Evolutionary conservation across 2,113 vertebrate species (phyloP), one percentile per base, ranked within the genome.

Genomic region (Cebidichthys violaceus): DNA sequence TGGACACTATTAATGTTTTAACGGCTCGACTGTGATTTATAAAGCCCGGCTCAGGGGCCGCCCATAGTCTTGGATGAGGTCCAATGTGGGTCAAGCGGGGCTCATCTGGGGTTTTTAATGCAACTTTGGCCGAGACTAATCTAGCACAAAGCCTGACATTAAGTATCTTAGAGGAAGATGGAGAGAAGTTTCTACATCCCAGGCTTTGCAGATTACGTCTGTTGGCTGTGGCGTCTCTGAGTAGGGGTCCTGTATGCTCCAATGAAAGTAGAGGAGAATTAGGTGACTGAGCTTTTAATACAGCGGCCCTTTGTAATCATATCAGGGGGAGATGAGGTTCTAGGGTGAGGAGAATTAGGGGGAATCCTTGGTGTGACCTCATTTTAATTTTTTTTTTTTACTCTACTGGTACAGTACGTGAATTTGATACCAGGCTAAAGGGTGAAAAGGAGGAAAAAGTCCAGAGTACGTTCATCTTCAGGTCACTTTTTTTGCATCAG

Each of bases 131-230:
- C 62, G 65, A 91, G 90, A 92, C 86, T 92, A 94, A 94, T 94
- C 90, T 91, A 81, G 77, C 88, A 90, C 90, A 91, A 93, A 93
- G 90, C 87, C 87, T 55, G 43, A 74, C 75, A 78, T 87, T 94
- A 93, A 94, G 90, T 92, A 92, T 93, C 89, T 94, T 93, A 92
- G 75, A 87, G 86, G 80, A 92, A 91, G 93, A 92, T 92, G 86
- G 86, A 86, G 86, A 86, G 81, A 92, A 88, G 87, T 89, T 91
- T 84, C 87, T 77, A 79, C 89, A 90, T 88, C 86, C 66, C 64
- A 57, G 88, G 90, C 90, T 93, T 93, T 92, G 84, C 90, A 92
- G 93, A 93, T 94, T 94, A 92, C 7, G 76, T 88, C 86, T 70
- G 90, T 86, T 86, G 81, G 81, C 83, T 20, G 81, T 31, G 80